These are phyloP conservation scores for Parazoanthus atlanticus DNA, from an alignment of 92 coral and sea anemone species.

Conservation along the genomic window DNA sequence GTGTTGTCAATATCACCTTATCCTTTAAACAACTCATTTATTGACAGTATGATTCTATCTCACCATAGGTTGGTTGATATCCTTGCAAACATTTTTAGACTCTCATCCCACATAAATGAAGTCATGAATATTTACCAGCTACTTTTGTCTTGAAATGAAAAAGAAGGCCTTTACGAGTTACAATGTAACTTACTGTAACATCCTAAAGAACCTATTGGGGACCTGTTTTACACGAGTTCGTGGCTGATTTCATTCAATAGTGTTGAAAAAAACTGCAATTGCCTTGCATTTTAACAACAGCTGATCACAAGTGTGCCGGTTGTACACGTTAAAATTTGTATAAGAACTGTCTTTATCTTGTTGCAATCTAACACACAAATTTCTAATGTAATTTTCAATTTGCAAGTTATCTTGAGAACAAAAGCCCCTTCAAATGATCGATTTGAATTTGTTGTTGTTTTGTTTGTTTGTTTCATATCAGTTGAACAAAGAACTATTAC, in stretches of 20 bases:
- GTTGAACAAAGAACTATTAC: not conserved
- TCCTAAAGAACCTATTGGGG: slow-evolving; percentile 11
- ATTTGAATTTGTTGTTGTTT: not conserved
- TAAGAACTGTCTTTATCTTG: too few species aligned
- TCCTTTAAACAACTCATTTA: too few species aligned
- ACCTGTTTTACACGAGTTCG: slow-evolving; percentile 14
- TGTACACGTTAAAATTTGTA: too few species aligned
- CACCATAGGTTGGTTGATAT: not conserved
- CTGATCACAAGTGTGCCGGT: not conserved
- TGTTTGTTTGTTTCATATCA: not conserved
- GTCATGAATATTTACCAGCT: not conserved
- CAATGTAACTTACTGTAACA: not conserved
- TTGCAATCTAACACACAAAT: not conserved
- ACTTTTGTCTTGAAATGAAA: too few species aligned
- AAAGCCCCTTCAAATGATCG: too few species aligned
- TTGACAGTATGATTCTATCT: too few species aligned
- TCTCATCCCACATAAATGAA: too few species aligned
- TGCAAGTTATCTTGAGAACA: too few species aligned
- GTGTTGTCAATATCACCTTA: not conserved
- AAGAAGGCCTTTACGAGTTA: not conserved
- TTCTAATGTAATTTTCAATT: too few species aligned
- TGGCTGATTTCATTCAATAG: not conserved
- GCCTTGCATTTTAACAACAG: not conserved
- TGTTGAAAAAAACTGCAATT: slow-evolving; percentile 16
- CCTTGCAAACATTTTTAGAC: too few species aligned